Evolutionary conservation across 2,113 vertebrate genomes (phyloP).

Genomic region (Heliornis fulica): DNA sequence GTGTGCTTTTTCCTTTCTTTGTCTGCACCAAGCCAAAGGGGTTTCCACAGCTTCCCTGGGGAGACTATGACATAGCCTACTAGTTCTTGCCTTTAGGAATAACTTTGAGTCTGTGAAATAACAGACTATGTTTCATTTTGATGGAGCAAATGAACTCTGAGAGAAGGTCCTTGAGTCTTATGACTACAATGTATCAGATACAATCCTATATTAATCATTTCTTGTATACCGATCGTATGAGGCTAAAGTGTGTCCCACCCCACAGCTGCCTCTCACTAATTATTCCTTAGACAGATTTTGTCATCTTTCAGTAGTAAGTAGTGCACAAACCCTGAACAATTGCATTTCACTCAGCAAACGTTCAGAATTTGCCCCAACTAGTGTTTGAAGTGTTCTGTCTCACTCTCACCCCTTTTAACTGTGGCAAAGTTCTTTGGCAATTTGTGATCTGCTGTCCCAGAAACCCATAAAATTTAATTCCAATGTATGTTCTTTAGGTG

Average conservation of each 20-base stretch:
- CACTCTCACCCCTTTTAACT: neutral
- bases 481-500: conserved; percentile 29
- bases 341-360: neutral
- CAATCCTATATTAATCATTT: neutral
- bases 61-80: neutral
- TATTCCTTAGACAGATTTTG: conserved; percentile 19
- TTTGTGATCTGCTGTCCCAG: conserved; percentile 25
- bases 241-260: conserved; percentile 23
- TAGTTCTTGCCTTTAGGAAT: neutral
- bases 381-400: conserved; percentile 1
- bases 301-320: conserved; percentile 21
- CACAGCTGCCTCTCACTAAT: conserved; percentile 31
- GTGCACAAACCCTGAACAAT: neutral
- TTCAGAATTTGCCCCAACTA: conserved; percentile 9
- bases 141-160: neutral
- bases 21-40: conserved; percentile 10
- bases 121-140: neutral
- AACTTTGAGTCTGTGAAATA: conserved; percentile 15
- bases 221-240: neutral
- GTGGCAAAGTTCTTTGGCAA: conserved; percentile 15
- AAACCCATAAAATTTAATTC: neutral
- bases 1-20: conserved; percentile 23
- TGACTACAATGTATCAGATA: neutral
- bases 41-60: conserved; percentile 40
- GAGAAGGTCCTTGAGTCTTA: neutral